These are phyloP conservation scores for Nycticryphes semicollaris DNA, from an alignment of 2,113 vertebrate species.

Conservation along the genomic window DNA sequence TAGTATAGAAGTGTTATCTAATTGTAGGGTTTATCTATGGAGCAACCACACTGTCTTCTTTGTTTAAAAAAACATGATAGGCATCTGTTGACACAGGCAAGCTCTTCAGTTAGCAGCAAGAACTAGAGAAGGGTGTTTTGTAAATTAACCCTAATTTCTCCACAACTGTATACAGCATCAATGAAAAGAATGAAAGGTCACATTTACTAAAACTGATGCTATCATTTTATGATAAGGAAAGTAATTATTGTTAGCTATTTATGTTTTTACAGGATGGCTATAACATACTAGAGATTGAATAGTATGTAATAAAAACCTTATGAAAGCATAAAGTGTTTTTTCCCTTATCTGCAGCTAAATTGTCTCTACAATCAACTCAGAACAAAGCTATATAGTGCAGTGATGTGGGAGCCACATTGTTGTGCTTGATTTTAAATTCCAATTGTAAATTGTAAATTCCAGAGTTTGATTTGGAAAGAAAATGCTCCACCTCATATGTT, in stretches of 20 bases:
- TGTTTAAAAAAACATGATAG: not conserved
- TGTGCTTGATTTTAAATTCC: not conserved
- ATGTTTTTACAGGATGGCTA: not conserved
- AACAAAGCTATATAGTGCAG: not conserved
- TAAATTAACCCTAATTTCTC: not conserved
- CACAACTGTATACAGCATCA: not conserved
- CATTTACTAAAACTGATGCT: conserved; percentile 16
- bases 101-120: not conserved
- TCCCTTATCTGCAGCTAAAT: not conserved
- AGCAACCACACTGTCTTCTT: not conserved
- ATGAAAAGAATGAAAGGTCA: not conserved
- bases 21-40: not conserved
- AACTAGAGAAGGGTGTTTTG: not conserved
- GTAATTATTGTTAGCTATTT: not conserved
- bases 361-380: not conserved
- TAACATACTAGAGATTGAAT: not conserved
- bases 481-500: not conserved
- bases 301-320: conserved; percentile 18
- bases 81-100: not conserved
- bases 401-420: too few species aligned
- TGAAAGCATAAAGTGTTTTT: not conserved
- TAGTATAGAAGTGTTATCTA: not conserved
- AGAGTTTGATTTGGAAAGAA: not conserved
- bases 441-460: not conserved
- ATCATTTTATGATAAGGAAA: not conserved